Percentiles rank a stretch among this genome's conserved stretches.
phyloP scores from a whole-genome alignment of 1,140 invertebrate species.

The Pomacea maculata region DNA sequence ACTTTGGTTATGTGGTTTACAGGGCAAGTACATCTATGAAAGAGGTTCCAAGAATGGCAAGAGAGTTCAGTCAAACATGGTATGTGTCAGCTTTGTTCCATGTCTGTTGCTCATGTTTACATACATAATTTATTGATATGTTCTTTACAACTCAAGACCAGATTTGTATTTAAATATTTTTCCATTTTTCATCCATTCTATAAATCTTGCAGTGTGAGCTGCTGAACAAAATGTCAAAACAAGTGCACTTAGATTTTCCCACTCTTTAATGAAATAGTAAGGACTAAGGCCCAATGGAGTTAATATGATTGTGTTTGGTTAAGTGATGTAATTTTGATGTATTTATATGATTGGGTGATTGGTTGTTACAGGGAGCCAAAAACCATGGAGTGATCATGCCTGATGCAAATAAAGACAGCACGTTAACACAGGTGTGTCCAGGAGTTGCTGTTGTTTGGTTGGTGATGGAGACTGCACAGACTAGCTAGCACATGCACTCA shows the following conservation, averaged over 20 bases:
- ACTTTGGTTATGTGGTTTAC: constrained; percentile 7
- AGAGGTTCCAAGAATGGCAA: constrained; percentile 90
- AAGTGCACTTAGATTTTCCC: not conserved
- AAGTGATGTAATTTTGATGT: not conserved
- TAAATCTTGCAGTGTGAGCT: not conserved
- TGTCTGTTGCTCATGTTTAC: not conserved
- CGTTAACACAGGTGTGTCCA: constrained; percentile 74
- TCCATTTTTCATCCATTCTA: not conserved
- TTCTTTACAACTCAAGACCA: too few species aligned
- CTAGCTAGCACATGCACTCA: too few species aligned
- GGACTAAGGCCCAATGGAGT: not conserved
- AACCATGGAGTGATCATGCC: constrained; percentile 97
- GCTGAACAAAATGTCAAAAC: not conserved
- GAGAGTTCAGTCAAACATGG: constrained; percentile 96
- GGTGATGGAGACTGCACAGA: too few species aligned
- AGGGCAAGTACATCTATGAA: constrained; percentile 96
- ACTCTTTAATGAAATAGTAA: not conserved
- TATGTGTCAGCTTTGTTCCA: constrained; percentile 34
- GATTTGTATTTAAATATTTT: not conserved
- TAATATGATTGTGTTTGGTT: not conserved
- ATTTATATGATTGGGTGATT: not conserved
- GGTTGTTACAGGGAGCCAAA: constrained; percentile 81
- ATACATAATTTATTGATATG: too few species aligned
- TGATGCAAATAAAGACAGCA: constrained; percentile 97
- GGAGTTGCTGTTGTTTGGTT: too few species aligned